Evolutionary conservation across 2,888 invertebrate genomes (phyloP).

Genomic region (Hedychridium roseum): DNA sequence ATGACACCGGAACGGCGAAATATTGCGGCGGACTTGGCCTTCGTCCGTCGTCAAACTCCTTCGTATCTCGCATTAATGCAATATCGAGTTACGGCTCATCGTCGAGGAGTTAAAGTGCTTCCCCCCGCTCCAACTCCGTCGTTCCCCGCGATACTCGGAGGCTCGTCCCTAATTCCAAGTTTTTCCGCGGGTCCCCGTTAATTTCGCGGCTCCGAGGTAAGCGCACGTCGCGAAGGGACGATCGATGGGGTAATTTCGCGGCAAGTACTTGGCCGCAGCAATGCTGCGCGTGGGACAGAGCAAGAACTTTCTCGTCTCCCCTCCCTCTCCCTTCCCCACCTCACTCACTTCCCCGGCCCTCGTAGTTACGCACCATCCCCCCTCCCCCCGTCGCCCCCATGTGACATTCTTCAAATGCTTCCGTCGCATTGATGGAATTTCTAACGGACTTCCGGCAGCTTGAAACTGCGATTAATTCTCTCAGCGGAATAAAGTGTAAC

Average conservation of each 20-base stretch:
- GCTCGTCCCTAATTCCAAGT: constrained; percentile 3
- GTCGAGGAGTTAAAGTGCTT: constrained; percentile 37
- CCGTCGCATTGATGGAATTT: too few relatives aligned
- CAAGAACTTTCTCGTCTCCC: constrained; percentile 5
- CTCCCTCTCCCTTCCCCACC: constrained; percentile 1
- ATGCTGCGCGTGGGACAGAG: too few relatives aligned
- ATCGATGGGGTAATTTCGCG: too few relatives aligned
- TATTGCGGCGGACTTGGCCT: constrained; percentile 52
- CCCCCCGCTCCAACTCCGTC: not conserved
- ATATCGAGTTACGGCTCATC: constrained; percentile 46
- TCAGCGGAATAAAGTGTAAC: too few relatives aligned
- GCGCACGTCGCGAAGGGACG: too few relatives aligned
- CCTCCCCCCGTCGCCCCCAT: too few relatives aligned
- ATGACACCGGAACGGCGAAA: constrained; percentile 53
- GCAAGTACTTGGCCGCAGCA: too few relatives aligned
- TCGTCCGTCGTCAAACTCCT: constrained; percentile 41
- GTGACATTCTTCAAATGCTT: too few relatives aligned
- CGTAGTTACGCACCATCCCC: too few relatives aligned
- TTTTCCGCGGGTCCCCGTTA: constrained; percentile 8
- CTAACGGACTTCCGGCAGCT: too few relatives aligned
- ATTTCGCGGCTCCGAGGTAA: constrained; percentile 15
- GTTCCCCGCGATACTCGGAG: not conserved
- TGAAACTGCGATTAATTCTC: too few relatives aligned
- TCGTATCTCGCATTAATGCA: constrained; percentile 47
- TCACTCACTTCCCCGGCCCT: constrained; percentile 2